Evolutionary conservation across 2,797 vertebrate species (phyloP), one percentile per base, ranked within the genome.

Genomic region (Pseudochaenichthys georgianus): DNA sequence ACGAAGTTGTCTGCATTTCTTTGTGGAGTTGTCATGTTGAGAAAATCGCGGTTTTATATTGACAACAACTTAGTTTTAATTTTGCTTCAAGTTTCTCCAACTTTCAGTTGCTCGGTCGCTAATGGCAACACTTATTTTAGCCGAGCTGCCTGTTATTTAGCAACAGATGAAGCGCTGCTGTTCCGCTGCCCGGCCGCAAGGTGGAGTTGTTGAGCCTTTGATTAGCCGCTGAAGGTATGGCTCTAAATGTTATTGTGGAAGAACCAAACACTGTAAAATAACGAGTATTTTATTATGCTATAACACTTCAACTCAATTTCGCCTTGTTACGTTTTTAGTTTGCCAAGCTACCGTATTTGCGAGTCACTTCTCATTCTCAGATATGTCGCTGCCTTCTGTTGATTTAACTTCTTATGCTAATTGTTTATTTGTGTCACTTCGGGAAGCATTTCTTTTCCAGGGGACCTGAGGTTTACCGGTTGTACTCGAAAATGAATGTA

Each of bases 11-110:
- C 83, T 10, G 70, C 43, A 5, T 66, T 85, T 73, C 48, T 90
- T n/a, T 70, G 87, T 13, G 89, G 77, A 28, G 85, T 79, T 38
- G 85, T 60, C 91, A 91, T 92, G 10, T 13, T 16, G 31, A 52
- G 10, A 3, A 42, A 43, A 23, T 0, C 4, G 2, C 1, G 10
- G 1, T 34, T 51, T 31, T 16, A 45, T 1, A 12, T 3, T 1
- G 9, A 17, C 0, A 38, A 45, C 31, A 3, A 28, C 9, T 19
- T 9, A 6, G 4, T 21, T 45, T 10, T 3, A 0, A 8, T 17
- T 45, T 10, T 3, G 0, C 7, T 0, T 1, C n/a, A 10, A 17
- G 1, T 59, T 47, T 50, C 8, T 16, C 6, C 0, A 21, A 45
- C 19, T 76, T 78, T 80, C 4, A 53, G 81, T 87, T 88, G 66